Conservation (phyloP, 1,140 invertebrate species). For the Drosophila saltans region DNA sequence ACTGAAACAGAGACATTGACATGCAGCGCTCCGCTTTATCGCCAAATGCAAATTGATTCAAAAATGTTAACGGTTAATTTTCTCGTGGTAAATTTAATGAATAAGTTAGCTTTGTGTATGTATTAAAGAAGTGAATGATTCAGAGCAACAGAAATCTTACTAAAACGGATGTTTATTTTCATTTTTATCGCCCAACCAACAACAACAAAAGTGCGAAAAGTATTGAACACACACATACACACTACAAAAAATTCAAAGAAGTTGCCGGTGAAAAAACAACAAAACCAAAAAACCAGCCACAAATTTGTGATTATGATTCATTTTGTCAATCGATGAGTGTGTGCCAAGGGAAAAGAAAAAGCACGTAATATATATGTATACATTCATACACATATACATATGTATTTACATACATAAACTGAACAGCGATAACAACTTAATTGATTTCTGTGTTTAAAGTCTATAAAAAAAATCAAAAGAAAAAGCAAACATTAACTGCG, state of each 20-base stretch:
- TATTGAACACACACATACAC: slow-evolving; percentile 19
- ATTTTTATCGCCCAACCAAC: slow-evolving; percentile 45
- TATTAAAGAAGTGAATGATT: slow-evolving; percentile 2
- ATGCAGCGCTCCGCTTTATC: neutral
- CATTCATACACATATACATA: neutral
- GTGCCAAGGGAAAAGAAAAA: slow-evolving; percentile 3
- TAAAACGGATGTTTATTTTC: slow-evolving; percentile 63
- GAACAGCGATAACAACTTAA: slow-evolving; percentile 7
- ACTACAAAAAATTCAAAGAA: slow-evolving; percentile 55
- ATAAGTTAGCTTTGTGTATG: slow-evolving; percentile 22
- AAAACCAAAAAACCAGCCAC: neutral
- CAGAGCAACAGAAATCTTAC: slow-evolving; percentile 23
- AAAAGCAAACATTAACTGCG: neutral
- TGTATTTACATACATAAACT: too few species aligned
- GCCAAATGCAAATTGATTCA: slow-evolving; percentile 11
- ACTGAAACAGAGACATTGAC: neutral
- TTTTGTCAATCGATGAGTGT: slow-evolving; percentile 13
- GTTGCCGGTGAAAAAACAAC: slow-evolving; percentile 42
- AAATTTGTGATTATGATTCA: slow-evolving; percentile 9
- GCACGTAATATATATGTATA: neutral
- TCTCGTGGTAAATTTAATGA: slow-evolving; percentile 15
- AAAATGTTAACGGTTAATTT: slow-evolving; percentile 13
- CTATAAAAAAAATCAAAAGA: neutral
- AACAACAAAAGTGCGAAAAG: slow-evolving; percentile 32
- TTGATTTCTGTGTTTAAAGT: slow-evolving; percentile 5